Percentiles rank a stretch among this genome's conserved stretches.
Conservation (phyloP, 2,113 vertebrate species). For the Stomatorhinus ivindoensis region DNA sequence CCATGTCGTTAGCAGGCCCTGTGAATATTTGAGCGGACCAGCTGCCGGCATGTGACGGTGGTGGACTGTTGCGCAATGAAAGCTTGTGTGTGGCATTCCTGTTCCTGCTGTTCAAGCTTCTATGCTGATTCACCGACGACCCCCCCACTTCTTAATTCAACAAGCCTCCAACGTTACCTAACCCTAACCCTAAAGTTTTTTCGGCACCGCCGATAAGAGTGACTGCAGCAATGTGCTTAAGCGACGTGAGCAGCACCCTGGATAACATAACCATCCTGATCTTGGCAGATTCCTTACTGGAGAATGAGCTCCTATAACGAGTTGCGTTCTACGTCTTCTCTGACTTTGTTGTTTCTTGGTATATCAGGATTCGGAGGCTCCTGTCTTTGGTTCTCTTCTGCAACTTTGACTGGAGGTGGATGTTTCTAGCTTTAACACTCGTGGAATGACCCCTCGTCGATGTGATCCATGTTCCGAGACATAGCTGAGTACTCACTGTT, state of each 20-base stretch:
- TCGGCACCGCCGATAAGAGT: background rate
- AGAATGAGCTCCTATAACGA: background rate
- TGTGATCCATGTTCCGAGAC: background rate
- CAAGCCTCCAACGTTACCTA: background rate
- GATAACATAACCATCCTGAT: background rate
- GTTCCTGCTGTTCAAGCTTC: background rate
- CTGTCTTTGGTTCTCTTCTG: background rate
- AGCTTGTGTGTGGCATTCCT: background rate
- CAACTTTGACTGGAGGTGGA: background rate
- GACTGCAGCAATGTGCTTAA: background rate
- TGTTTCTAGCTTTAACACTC: background rate
- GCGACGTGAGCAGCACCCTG: background rate
- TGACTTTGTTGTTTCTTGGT: background rate
- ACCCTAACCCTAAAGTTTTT: background rate
- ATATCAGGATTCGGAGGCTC: background rate
- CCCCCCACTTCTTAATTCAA: background rate
- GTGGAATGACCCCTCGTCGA: background rate
- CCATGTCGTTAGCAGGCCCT: background rate
- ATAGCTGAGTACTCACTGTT: background rate
- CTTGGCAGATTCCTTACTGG: background rate
- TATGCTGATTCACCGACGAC: background rate
- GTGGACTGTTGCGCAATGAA: background rate
- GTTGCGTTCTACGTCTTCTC: background rate
- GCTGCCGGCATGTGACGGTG: background rate
- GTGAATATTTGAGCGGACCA: background rate